A percentile compares a stretch with the other conserved stretches of the same genome.
phyloP scores from a whole-genome alignment of 1,140 invertebrate genomes.

The Diorhabda carinulata region DNA sequence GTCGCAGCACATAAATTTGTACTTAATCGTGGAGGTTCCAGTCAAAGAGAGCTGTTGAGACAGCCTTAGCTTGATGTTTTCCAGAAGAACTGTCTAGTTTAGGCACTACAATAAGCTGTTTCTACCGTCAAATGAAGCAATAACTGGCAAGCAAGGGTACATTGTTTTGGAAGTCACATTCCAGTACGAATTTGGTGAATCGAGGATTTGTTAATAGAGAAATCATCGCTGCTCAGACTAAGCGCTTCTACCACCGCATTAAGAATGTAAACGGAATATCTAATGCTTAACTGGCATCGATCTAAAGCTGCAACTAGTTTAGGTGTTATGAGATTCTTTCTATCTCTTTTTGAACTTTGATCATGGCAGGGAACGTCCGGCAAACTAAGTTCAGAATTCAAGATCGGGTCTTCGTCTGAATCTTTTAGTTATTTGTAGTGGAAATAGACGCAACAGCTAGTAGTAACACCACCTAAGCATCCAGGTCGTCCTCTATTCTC shows the following conservation, averaged over 20 bases:
- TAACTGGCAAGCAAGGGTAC: conserved; percentile 21
- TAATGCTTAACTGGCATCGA: conserved; percentile 27
- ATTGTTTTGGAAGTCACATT: conserved; percentile 26
- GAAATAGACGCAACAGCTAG: too few species aligned
- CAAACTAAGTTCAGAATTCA: not conserved
- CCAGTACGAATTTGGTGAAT: conserved; percentile 1
- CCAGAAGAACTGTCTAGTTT: conserved; percentile 5
- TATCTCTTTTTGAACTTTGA: too few species aligned
- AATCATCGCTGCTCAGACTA: too few species aligned
- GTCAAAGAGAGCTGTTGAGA: not conserved
- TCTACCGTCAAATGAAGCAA: not conserved
- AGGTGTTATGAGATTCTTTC: too few species aligned
- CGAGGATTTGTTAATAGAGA: too few species aligned
- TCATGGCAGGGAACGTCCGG: too few species aligned
- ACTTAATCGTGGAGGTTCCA: conserved; percentile 28
- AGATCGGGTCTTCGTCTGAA: not conserved
- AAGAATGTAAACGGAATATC: too few species aligned
- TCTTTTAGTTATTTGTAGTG: not conserved
- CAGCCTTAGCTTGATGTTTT: too few species aligned
- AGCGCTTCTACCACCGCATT: not conserved
- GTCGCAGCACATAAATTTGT: conserved; percentile 28
- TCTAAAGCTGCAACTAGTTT: conserved; percentile 21
- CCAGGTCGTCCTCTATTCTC: conserved; percentile 20
- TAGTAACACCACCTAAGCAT: too few species aligned
- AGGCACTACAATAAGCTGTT: conserved; percentile 16